Conservation (phyloP, 2,113 vertebrate species). For the Psittacula cyanocephala region DNA sequence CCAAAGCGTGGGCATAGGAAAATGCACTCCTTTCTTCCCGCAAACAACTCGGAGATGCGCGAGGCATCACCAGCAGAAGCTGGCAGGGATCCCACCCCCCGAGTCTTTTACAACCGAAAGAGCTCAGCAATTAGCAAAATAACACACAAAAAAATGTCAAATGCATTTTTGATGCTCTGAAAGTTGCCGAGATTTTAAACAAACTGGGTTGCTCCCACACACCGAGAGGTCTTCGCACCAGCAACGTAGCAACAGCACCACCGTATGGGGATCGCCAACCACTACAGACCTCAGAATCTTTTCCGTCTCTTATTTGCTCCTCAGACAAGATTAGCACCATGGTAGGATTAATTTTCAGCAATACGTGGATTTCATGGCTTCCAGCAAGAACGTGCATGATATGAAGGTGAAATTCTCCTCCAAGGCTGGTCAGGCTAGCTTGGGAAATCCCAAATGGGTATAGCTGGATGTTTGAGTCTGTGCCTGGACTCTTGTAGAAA, state of each 20-base stretch:
- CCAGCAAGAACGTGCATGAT: neutral
- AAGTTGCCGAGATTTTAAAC: conserved; percentile 49
- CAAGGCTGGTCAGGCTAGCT: neutral
- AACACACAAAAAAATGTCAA: conserved; percentile 28
- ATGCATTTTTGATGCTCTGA: conserved; percentile 38
- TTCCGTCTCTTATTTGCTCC: fast-evolving
- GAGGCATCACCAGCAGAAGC: neutral
- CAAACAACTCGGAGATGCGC: fast-evolving
- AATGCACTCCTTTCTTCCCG: neutral
- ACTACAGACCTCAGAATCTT: neutral
- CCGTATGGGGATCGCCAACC: neutral
- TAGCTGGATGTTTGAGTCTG: neutral
- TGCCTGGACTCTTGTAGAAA: neutral
- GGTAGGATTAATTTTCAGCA: neutral
- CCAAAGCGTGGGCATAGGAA: neutral
- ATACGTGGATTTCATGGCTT: neutral
- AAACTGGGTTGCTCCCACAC: conserved; percentile 23
- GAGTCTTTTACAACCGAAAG: neutral
- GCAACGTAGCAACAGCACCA: conserved; percentile 51
- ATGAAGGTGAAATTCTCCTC: neutral
- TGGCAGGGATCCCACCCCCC: neutral
- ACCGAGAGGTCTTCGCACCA: fast-evolving
- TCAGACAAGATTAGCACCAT: neutral
- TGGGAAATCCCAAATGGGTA: neutral
- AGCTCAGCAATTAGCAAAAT: conserved; percentile 67